These are phyloP conservation scores for Belgica antarctica DNA, from an alignment of 2,888 invertebrate genomes.

Conservation along the genomic window DNA sequence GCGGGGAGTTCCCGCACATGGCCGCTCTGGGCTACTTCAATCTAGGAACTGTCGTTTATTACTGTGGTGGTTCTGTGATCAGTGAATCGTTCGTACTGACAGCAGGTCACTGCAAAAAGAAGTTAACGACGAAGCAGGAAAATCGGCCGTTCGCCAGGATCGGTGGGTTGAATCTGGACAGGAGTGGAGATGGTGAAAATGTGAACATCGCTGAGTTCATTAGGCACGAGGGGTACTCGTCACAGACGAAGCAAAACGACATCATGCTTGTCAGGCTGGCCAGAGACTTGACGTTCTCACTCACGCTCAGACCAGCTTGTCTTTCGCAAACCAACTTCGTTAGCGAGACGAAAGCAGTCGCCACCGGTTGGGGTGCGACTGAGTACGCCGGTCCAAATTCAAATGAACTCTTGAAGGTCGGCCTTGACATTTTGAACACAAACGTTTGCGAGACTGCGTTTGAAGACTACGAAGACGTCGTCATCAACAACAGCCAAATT, in stretches of 20 bases:
- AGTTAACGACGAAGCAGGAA: too few relatives aligned
- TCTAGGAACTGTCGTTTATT: slow-evolving; percentile 49
- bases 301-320: slow-evolving; percentile 5
- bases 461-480: background rate
- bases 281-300: background rate
- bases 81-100: slow-evolving; percentile 59
- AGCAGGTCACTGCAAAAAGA: slow-evolving; percentile 58
- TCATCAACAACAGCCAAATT: background rate
- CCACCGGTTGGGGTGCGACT: background rate
- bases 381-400: background rate
- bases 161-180: background rate
- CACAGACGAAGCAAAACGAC: background rate
- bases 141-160: background rate
- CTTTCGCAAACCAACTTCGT: background rate
- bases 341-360: background rate
- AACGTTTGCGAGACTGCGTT: background rate
- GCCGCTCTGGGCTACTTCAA: slow-evolving; percentile 52
- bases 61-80: slow-evolving; percentile 56
- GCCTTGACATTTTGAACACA: background rate
- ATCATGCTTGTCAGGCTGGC: background rate
- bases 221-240: background rate
- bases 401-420: background rate
- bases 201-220: slow-evolving; percentile 37
- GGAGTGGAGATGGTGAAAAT: background rate
- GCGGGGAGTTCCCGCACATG: slow-evolving; percentile 62